Evolutionary conservation across 37 sponge, comb jelly and placozoan genomes (phyloP), one percentile per base, ranked within the genome.

Genomic region (Corticium candelabrum): DNA sequence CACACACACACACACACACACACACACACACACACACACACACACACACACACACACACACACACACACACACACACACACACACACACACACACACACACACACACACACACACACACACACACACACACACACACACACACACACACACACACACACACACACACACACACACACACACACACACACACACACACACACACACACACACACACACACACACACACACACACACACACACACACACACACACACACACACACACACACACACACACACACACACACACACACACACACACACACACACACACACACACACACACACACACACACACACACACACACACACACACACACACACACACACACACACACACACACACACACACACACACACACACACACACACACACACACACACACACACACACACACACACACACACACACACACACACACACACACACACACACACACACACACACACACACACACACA

Each of bases 1-100:
- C 82, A 82, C 82, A 40, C 37, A 34, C 74, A 34, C 73, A 68
- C 50, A 73, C 41, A 15, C 56, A 37, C 31, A 75, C n/a, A 37
- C 40, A 38, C 3, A 57, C 88, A 74, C 39, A 85, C 31, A 43
- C 40, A 30, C 57, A 40, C 67, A 77, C 34, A 3, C 67, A 41
- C 78, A 41, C 78, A 3, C 56, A 43, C 56, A 43, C 56, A 43
- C 56, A 43, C 56, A 43, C 56, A 43, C 56, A 43, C 56, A 43
- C 56, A 43, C 56, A 43, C 56, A 43, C 56, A 43, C 56, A 43
- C 56, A 43, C 56, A 43, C 56, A 43, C 56, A 43, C 56, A 43
- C 56, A 43, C 56, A 43, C 56, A 43, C 56, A 43, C 56, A 43
- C 56, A 43, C 56, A 43, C 56, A 43, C 56, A 43, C 56, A 43